Conservation (phyloP, 2,797 vertebrate species). For the Sebastes taczanowskii region DNA sequence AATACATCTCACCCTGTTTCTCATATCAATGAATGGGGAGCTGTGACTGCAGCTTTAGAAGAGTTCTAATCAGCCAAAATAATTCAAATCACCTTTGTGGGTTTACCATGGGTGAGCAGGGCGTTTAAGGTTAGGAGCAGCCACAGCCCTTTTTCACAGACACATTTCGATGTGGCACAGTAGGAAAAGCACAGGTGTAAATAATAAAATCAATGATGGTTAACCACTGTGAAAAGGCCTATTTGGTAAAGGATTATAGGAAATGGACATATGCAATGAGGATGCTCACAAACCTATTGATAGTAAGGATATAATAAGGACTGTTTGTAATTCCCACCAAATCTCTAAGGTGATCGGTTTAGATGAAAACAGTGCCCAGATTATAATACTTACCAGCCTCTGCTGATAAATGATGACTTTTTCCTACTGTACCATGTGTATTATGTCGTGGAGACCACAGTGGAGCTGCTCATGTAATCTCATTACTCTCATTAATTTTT, state of each 20-base stretch:
- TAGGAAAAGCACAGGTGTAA: background rate
- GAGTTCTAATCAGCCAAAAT: background rate
- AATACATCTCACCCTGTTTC: background rate
- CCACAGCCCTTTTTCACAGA: background rate
- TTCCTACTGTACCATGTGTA: background rate
- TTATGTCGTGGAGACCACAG: slow-evolving; percentile 32
- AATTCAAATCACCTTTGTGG: background rate
- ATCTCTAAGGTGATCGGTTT: background rate
- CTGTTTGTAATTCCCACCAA: background rate
- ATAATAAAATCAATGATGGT: background rate
- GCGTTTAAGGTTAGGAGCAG: background rate
- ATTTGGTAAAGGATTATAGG: background rate
- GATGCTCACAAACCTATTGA: background rate
- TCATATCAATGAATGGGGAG: background rate
- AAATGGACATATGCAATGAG: background rate
- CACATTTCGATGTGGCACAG: background rate
- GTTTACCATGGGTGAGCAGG: background rate
- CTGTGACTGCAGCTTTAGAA: background rate
- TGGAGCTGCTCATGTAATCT: slow-evolving; percentile 42
- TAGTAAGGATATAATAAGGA: background rate
- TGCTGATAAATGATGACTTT: background rate
- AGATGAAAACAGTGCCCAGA: background rate
- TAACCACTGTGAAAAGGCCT: background rate
- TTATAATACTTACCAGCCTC: background rate
- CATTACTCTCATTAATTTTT: slow-evolving; percentile 58